Conservation (phyloP, 1,140 invertebrate species). For the Spodoptera litura region DNA sequence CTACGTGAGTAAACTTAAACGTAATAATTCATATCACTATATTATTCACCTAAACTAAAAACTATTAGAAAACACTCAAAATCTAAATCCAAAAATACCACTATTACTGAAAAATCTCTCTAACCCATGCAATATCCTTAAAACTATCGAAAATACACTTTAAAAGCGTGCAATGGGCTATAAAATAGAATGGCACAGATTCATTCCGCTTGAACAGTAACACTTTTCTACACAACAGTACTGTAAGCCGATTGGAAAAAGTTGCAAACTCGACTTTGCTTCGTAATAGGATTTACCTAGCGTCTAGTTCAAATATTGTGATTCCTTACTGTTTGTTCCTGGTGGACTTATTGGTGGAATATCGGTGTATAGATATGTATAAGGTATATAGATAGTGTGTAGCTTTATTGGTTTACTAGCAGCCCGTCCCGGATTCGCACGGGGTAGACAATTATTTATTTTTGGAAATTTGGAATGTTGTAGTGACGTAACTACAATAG, state of each 20-base stretch:
- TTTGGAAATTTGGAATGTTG: too few species aligned
- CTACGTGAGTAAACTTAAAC: too few species aligned
- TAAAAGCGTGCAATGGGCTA: neutral
- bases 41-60: too few species aligned
- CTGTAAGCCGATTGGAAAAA: slow-evolving; percentile 70
- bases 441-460: too few species aligned
- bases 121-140: neutral
- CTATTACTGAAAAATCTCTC: neutral
- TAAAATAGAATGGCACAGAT: slow-evolving; percentile 17
- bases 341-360: too few species aligned
- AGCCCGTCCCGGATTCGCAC: too few species aligned
- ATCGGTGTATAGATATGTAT: too few species aligned
- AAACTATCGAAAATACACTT: slow-evolving; percentile 16
- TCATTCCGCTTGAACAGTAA: slow-evolving; percentile 14
- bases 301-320: slow-evolving; percentile 55
- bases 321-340: slow-evolving; percentile 47
- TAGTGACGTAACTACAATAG: too few species aligned
- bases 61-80: neutral
- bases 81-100: neutral
- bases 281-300: slow-evolving; percentile 65
- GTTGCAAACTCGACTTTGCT: slow-evolving; percentile 58
- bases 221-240: slow-evolving; percentile 25
- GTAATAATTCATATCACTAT: too few species aligned
- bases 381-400: neutral
- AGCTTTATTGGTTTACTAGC: too few species aligned